phyloP scores from a whole-genome alignment of 2,888 invertebrate genomes.

The Scaptomyza reducta region DNA sequence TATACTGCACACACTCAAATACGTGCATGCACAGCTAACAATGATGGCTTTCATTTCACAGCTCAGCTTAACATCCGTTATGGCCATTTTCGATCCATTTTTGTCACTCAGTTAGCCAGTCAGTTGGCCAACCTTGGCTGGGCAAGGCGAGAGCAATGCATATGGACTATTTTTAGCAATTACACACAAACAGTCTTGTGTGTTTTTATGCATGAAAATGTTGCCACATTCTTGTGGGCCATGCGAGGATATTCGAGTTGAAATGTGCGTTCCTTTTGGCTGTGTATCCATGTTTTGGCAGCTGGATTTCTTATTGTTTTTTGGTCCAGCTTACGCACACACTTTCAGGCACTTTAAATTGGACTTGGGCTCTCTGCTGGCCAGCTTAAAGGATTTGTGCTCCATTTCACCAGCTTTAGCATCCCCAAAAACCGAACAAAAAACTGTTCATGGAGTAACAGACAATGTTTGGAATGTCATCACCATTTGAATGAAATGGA shows the following conservation, averaged over 20 bases:
- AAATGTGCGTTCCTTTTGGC: slow-evolving; percentile 8
- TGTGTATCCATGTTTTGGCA: slow-evolving; percentile 19
- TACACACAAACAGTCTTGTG: slow-evolving; percentile 7
- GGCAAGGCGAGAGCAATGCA: slow-evolving; percentile 23
- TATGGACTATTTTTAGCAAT: slow-evolving; percentile 29
- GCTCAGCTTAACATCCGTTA: slow-evolving; percentile 34
- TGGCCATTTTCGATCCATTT: slow-evolving; percentile 7
- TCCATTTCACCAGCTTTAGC: neutral
- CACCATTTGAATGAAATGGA: slow-evolving; percentile 11
- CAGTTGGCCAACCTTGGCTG: neutral
- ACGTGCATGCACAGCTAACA: slow-evolving; percentile 20
- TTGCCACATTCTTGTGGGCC: slow-evolving; percentile 23
- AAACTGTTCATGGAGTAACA: neutral
- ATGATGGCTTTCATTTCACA: slow-evolving; percentile 17
- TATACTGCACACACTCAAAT: neutral
- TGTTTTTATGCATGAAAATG: slow-evolving; percentile 8
- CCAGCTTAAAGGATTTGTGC: slow-evolving; percentile 17
- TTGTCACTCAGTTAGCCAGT: slow-evolving; percentile 8
- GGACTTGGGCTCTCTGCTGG: slow-evolving; percentile 8
- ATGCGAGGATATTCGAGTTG: slow-evolving; percentile 8
- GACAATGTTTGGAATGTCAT: neutral
- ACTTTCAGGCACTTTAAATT: slow-evolving; percentile 26
- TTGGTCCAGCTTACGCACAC: neutral
- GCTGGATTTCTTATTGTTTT: slow-evolving; percentile 5
- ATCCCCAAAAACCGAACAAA: neutral